Percentiles rank a stretch among this genome's conserved stretches.
Evolutionary conservation across 1,140 invertebrate species (phyloP).

Genomic region (Conus betulinus): DNA sequence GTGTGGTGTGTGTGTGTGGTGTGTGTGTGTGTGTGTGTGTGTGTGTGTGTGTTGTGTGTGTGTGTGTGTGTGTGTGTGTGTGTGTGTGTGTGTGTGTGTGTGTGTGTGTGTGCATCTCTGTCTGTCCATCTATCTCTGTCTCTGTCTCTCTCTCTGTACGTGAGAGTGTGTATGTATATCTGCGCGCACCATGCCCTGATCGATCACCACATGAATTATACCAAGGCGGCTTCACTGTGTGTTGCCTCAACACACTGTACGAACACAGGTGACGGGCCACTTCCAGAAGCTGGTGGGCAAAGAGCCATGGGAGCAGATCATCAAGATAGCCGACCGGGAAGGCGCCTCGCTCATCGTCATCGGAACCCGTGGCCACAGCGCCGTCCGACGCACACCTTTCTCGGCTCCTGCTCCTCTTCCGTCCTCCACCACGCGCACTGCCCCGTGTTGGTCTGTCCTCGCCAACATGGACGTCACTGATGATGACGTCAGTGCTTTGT

Average conservation of each 20-base stretch:
- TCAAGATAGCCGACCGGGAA: neutral
- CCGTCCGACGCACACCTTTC: slow-evolving; percentile 45
- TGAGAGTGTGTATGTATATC: neutral
- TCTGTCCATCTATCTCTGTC: neutral
- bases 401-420: slow-evolving; percentile 48
- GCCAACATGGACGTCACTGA: neutral
- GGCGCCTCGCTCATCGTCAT: slow-evolving; percentile 38
- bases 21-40: neutral
- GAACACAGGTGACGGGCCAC: neutral
- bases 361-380: slow-evolving; percentile 44
- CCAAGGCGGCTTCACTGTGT: neutral
- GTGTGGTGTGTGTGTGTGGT: no score
- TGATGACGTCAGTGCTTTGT: neutral
- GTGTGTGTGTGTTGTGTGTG: neutral
- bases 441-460: slow-evolving; percentile 47
- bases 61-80: neutral
- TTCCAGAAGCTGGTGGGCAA: neutral
- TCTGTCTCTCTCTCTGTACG: neutral
- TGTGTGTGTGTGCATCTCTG: neutral
- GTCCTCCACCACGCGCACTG: slow-evolving; percentile 47
- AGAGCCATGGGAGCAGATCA: neutral
- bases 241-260: neutral
- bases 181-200: neutral
- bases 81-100: neutral
- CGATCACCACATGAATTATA: neutral